Base-by-base conservation (phyloP, 1,140 invertebrate genomes). In the Cherax quadricarinatus region DNA sequence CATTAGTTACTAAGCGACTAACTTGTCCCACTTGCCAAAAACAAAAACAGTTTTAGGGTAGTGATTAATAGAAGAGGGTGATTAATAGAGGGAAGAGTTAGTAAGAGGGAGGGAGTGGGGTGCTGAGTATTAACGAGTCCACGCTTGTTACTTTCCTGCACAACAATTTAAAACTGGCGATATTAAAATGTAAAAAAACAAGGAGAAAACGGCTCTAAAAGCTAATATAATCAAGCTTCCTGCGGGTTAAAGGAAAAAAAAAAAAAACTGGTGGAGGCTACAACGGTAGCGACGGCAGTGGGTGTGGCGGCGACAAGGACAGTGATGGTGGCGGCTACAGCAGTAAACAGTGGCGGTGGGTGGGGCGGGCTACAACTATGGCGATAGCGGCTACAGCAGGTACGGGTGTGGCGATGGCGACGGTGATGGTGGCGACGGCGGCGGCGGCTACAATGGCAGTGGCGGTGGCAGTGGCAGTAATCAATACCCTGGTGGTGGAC, bases 31-130 rank as follows among this genome's bases (percentile, higher is more conserved):
- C 30, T 41, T 41, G 30, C 30, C 30, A 41, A 1, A 41, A 41
- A 41, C 30, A 41, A 41, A 41, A 41, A 41, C 30, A 41, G 30
- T 41, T 41, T 41, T 41, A 82, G n/a, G 48, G 30, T 24, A n/a
- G 3, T 2, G 80, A 51, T 18, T 21, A n/a, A 18, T 9, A 41
- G 14, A 85, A 73, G 62, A 24, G 1, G 14, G 82, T n/a, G 82
- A 90, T 24, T 70, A 41, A 78, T 49, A 78, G 80, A 78, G 73
- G 80, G 48, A 30, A 18, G 30, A 51, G 57, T 51, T 66, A 84
- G 49, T 57, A 66, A 90, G 70, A 30, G 30, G n/a, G 9, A 62
- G 53, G 41, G 3, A 12, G 7, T 41, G 79, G 18, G 24, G 62
- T n/a, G 24, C 41, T 10, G 30, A 41, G 2, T 41, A 41, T 41